Evolutionary conservation across 1,140 invertebrate genomes (phyloP), one percentile per base, ranked within the genome.

Genomic region (Caenorhabditis tropicalis): DNA sequence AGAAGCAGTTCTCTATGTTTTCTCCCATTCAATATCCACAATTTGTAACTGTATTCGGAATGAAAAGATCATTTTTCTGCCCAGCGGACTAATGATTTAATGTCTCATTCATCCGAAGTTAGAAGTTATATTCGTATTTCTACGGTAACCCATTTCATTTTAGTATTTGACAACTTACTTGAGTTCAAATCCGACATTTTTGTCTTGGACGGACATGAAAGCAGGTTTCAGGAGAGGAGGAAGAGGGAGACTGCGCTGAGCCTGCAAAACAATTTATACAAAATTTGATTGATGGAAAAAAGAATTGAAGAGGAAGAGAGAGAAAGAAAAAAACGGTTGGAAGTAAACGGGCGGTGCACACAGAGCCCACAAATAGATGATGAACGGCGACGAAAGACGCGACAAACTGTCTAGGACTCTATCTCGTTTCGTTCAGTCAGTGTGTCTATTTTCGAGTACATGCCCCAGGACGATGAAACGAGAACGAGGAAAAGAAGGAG

Each of bases 191-290:
- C 65, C 65, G 65, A 74, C 65, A 74, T 74, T 24, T 7, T 74
- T 74, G 36, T 74, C 65, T 74, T 74, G 65, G 36, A 43, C 36
- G 65, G 65, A 74, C 65, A 74, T 74, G 65, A 74, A 65, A 74
- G 65, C 65, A 74, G 65, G 65, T 74, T 74, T 74, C 65, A 74
- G 65, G 65, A 74, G 65, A 74, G 65, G 65, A 74, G 65, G 65
- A 74, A 74, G 65, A 74, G 65, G 65, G 65, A 74, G 65, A 74
- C 65, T 74, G 65, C 65, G 65, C 65, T 74, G 65, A 74, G 65
- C 65, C 65, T 74, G 65, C 65, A 74, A 65, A 19, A 19, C 10
- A 65, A 19, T 65, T 33, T 27, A n/a, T 16, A 9, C 48, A 65
- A 65, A 60, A 36, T 65, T 33, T 12, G 29, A 36, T 33, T 58